A percentile compares a stretch with the other conserved stretches of the same genome.
These are phyloP conservation scores for Propithecus deckenii DNA, from an alignment of 2,797 vertebrate genomes.

Conservation along the genomic window DNA sequence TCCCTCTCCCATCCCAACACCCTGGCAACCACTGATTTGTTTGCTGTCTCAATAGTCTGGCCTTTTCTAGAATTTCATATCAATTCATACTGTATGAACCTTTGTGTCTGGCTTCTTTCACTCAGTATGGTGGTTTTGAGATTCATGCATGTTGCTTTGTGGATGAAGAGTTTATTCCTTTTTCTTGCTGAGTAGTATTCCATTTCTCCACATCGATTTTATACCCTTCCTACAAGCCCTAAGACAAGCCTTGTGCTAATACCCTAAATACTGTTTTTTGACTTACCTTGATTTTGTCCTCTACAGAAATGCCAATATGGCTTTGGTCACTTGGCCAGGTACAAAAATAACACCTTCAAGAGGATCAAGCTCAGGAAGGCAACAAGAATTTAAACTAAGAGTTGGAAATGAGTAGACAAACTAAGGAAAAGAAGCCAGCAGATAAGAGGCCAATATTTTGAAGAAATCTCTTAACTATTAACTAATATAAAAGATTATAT, in stretches of 20 bases:
- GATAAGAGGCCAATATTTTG: not conserved
- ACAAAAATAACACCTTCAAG: not conserved
- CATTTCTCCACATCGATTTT: not conserved
- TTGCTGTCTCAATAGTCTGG: not conserved
- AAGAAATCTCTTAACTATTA: not conserved
- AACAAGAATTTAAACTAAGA: not conserved
- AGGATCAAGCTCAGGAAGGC: not conserved
- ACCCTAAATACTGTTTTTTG: not conserved
- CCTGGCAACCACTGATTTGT: not conserved
- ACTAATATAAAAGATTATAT: not conserved
- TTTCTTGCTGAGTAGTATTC: not conserved
- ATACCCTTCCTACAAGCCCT: not conserved
- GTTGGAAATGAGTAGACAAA: not conserved
- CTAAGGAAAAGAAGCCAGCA: not conserved
- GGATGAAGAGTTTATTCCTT: not conserved
- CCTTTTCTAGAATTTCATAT: conserved; percentile 4
- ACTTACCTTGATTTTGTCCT: not conserved
- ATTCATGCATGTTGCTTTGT: not conserved
- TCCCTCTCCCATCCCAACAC: not conserved
- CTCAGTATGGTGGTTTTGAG: not conserved
- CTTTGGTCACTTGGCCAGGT: not conserved
- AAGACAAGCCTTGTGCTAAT: not conserved
- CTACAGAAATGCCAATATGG: not conserved
- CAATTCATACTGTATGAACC: not conserved
- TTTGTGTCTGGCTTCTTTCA: not conserved